phyloP scores from a whole-genome alignment of 2,888 invertebrate species.

The Uloborus plumipes region DNA sequence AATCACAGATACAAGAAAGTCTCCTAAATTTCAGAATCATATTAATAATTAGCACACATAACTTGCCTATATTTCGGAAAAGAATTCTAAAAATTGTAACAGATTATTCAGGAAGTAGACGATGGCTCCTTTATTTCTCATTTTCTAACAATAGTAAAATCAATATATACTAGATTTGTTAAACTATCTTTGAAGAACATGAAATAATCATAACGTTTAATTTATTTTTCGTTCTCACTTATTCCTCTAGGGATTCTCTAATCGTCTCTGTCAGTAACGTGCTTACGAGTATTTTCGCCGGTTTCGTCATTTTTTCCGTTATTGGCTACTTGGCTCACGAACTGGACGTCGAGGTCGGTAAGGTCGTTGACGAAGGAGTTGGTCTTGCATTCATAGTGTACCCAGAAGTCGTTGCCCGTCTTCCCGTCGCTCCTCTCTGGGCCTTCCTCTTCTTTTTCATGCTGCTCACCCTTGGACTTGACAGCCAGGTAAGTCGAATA shows the following conservation, averaged over 20 bases:
- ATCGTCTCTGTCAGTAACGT: constrained; percentile 85
- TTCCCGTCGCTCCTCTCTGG: constrained; percentile 86
- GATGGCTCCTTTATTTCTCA: too few species aligned
- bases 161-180: too few species aligned
- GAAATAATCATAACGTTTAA: too few species aligned
- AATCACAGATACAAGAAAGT: too few species aligned
- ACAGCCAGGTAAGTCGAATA: constrained; percentile 65
- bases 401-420: constrained; percentile 82
- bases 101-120: too few species aligned
- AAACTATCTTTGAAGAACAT: too few species aligned
- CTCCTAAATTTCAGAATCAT: too few species aligned
- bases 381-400: constrained; percentile 89
- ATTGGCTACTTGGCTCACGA: constrained; percentile 86
- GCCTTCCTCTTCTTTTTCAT: constrained; percentile 85
- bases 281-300: constrained; percentile 84
- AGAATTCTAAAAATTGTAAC: too few species aligned
- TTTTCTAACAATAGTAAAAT: too few species aligned
- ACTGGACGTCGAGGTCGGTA: constrained; percentile 79
- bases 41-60: too few species aligned
- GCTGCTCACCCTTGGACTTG: constrained; percentile 81
- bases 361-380: constrained; percentile 81
- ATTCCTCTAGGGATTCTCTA: constrained; percentile 69
- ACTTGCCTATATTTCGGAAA: too few species aligned
- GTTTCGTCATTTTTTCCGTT: constrained; percentile 84
- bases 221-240: not conserved